Evolutionary conservation across 2,888 invertebrate genomes (phyloP).

Genomic region (Erebia aethiops): DNA sequence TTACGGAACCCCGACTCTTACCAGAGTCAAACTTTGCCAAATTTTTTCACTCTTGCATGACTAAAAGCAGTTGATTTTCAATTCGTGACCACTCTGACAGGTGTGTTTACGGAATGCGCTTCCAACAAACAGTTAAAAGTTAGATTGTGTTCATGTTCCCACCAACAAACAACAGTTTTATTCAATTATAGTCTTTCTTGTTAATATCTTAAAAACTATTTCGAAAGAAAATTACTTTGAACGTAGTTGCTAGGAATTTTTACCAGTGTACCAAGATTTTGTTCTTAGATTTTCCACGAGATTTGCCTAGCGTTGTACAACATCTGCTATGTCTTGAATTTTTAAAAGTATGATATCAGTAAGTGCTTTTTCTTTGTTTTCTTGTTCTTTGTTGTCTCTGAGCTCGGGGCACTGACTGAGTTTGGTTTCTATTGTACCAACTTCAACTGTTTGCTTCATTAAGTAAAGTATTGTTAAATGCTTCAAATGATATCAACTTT

Average conservation of each 20-base stretch:
- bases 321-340: not conserved
- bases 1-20: not conserved
- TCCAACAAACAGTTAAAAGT: slow-evolving; percentile 62
- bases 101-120: slow-evolving; percentile 65
- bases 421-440: not conserved
- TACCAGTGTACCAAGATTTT: not conserved
- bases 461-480: no score
- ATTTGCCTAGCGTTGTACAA: not conserved
- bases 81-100: slow-evolving; percentile 70
- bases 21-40: slow-evolving; percentile 10
- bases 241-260: not conserved
- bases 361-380: not conserved
- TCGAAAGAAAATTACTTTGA: not conserved
- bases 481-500: no score
- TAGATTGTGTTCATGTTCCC: slow-evolving; percentile 54
- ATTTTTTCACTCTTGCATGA: slow-evolving; percentile 60
- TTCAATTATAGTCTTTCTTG: slow-evolving; percentile 23
- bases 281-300: not conserved
- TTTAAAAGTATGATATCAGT: not conserved
- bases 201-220: slow-evolving; percentile 13
- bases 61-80: slow-evolving; percentile 64
- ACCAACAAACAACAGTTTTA: slow-evolving; percentile 15
- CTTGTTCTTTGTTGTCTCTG: not conserved
- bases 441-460: no score
- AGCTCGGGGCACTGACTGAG: not conserved